These are phyloP conservation scores for Megaceryle alcyon DNA, from an alignment of 2,797 vertebrate genomes.

Conservation along the genomic window DNA sequence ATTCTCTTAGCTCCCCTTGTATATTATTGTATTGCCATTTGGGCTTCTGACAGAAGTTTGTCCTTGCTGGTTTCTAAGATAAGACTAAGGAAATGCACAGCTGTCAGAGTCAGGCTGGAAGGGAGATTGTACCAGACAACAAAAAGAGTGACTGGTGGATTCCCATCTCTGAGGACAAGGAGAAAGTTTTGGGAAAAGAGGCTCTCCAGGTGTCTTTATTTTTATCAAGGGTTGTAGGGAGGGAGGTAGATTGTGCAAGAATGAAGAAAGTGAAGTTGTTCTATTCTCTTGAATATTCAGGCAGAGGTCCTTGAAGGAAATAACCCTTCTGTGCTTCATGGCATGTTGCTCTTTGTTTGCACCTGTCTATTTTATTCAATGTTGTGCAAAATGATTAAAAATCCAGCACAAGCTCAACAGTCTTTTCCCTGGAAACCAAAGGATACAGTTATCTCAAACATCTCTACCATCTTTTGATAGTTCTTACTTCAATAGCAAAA, in stretches of 20 bases:
- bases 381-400: background rate
- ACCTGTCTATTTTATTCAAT: background rate
- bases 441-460: background rate
- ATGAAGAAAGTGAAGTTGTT: background rate
- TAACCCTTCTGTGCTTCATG: background rate
- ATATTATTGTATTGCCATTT: background rate
- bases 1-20: background rate
- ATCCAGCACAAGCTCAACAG: background rate
- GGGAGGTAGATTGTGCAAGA: background rate
- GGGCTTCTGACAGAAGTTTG: background rate
- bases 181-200: background rate
- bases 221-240: background rate
- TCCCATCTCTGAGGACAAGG: background rate
- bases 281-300: background rate
- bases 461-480: background rate
- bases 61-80: background rate
- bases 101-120: background rate
- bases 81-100: background rate
- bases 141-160: background rate
- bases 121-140: background rate
- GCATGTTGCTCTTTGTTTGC: background rate
- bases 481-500: background rate
- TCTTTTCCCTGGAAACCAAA: background rate
- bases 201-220: accelerated
- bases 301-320: background rate